Conservation (phyloP, 2,797 vertebrate genomes). For the Tolypeutes matacus region DNA sequence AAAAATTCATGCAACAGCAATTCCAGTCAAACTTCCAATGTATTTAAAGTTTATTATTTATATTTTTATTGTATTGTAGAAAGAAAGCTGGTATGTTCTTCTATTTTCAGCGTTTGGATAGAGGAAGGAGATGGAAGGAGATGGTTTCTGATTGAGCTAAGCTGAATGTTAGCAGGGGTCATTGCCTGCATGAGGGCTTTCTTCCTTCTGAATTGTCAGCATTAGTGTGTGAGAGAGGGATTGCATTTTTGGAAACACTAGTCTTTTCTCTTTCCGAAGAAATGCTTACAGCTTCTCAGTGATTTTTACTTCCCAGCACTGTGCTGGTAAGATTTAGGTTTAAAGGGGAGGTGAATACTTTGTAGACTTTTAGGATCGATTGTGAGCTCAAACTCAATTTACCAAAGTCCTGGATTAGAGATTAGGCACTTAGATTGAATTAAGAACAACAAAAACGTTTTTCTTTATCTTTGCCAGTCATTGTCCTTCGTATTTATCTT, state of each 20-base stretch:
- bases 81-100: constrained; percentile 4
- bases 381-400: too few species aligned
- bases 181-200: too few species aligned
- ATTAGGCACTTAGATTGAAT: not conserved
- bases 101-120: not conserved
- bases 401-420: not conserved
- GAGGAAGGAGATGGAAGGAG: not conserved
- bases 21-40: not conserved
- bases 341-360: not conserved
- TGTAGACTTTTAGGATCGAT: not conserved
- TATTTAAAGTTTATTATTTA: not conserved
- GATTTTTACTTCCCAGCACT: not conserved
- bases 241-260: not conserved
- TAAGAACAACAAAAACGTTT: not conserved
- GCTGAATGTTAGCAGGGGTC: not conserved
- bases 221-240: not conserved
- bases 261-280: not conserved
- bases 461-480: not conserved
- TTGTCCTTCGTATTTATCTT: not conserved
- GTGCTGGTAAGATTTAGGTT: not conserved
- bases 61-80: not conserved
- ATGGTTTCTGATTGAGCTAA: not conserved
- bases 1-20: not conserved
- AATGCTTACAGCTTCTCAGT: not conserved
- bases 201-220: not conserved